Percentiles rank a stretch among this genome's conserved stretches.
Evolutionary conservation across 2,113 vertebrate genomes (phyloP).

Genomic region (Sisor rabdophorus): DNA sequence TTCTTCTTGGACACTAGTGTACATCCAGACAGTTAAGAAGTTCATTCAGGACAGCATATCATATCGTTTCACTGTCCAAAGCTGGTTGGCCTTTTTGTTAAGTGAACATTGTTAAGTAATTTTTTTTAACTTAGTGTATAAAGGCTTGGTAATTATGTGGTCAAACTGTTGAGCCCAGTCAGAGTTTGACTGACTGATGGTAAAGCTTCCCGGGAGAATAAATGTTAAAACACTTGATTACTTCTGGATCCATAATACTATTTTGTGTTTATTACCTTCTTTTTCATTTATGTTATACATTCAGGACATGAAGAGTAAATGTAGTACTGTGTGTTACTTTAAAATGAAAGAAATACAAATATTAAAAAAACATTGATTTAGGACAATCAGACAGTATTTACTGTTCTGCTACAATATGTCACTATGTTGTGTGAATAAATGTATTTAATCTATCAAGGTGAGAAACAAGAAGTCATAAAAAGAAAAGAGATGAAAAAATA

Average conservation of each 20-base stretch:
- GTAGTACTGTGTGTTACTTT: not conserved
- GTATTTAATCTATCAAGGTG: slow-evolving; percentile 19
- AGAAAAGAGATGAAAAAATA: slow-evolving; percentile 15
- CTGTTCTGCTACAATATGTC: slow-evolving; percentile 29
- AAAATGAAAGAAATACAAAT: not conserved
- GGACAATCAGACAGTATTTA: slow-evolving; percentile 36
- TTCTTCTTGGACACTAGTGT: not conserved
- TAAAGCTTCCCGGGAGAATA: not conserved
- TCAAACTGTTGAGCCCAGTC: not conserved
- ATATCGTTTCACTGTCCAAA: not conserved
- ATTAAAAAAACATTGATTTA: slow-evolving; percentile 34
- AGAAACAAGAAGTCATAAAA: slow-evolving; percentile 1
- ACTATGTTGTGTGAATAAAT: slow-evolving; percentile 42
- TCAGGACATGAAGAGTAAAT: not conserved
- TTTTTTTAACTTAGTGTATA: not conserved
- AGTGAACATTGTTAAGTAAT: not conserved
- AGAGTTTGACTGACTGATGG: not conserved
- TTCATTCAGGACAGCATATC: not conserved
- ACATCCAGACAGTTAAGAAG: not conserved
- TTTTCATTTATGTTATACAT: not conserved
- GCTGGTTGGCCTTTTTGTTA: not conserved
- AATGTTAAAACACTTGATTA: not conserved
- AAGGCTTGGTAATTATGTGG: not conserved
- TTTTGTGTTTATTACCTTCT: not conserved
- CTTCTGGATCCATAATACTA: not conserved